phyloP scores from a whole-genome alignment of 2,113 vertebrate species.

The Tamias sibiricus region DNA sequence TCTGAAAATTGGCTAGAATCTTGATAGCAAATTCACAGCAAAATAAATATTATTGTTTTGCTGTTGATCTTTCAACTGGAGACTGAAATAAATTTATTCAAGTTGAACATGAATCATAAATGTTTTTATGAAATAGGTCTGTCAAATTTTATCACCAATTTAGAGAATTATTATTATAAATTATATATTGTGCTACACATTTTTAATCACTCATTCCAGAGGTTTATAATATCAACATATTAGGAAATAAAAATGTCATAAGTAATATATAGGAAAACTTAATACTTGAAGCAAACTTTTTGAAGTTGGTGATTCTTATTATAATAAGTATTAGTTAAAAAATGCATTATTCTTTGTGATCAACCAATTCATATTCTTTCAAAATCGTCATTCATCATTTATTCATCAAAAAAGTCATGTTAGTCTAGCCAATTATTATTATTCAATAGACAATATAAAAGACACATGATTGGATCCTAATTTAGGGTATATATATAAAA shows the following conservation, averaged over 20 bases:
- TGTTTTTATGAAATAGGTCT: background rate
- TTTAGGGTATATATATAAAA: background rate
- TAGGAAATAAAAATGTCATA: background rate
- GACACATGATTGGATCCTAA: background rate
- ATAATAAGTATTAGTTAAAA: background rate
- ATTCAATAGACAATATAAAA: background rate
- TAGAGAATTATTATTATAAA: constrained; percentile 39
- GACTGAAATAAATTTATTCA: background rate
- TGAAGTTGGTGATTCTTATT: background rate
- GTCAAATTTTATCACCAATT: constrained; percentile 3
- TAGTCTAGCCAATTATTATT: background rate
- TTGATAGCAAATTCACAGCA: background rate
- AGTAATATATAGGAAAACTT: background rate
- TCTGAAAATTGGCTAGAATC: constrained; percentile 39
- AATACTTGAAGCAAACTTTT: background rate
- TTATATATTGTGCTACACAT: background rate
- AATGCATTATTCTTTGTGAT: background rate
- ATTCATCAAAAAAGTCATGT: no score
- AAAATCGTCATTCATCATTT: background rate
- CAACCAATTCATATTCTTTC: background rate
- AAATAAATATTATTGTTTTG: background rate
- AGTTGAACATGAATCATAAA: background rate
- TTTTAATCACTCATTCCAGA: background rate
- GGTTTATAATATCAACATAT: background rate
- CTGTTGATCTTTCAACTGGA: background rate